These are phyloP conservation scores for Todiramphus saurophagus DNA, from an alignment of 2,113 vertebrate genomes.

Conservation along the genomic window DNA sequence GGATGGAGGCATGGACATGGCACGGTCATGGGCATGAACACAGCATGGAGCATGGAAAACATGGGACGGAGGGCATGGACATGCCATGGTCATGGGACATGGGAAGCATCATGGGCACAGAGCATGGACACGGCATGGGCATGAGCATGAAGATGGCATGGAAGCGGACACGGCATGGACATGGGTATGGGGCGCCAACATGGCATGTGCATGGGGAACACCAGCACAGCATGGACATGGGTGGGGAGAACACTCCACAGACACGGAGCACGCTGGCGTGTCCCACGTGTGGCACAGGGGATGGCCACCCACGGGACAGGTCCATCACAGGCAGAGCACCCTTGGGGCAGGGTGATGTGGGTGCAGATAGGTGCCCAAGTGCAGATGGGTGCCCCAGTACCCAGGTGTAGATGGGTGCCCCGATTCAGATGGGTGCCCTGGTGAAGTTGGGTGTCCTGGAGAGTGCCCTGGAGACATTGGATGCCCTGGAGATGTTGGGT, in stretches of 20 bases:
- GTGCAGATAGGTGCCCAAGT: background rate
- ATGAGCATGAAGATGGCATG: background rate
- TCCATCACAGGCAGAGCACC: background rate
- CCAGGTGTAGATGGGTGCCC: accelerated
- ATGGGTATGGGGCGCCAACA: accelerated
- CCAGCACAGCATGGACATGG: accelerated
- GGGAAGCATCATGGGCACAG: too few relatives aligned
- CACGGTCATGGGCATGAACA: background rate
- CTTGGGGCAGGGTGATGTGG: background rate
- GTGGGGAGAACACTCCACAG: background rate
- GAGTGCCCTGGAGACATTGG: background rate
- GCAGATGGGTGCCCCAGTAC: background rate
- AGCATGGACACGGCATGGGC: background rate
- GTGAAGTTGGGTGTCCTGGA: background rate
- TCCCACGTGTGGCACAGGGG: background rate
- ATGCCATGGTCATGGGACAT: background rate
- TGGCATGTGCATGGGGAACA: background rate
- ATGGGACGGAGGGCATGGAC: background rate
- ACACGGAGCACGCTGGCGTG: accelerated
- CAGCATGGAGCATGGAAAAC: background rate
- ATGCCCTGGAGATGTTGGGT: background rate
- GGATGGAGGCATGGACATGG: background rate
- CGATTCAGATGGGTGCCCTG: background rate
- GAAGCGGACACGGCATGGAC: accelerated
- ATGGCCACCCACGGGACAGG: accelerated